Conservation (phyloP, 2,113 vertebrate genomes). For the Carassius gibelio region DNA sequence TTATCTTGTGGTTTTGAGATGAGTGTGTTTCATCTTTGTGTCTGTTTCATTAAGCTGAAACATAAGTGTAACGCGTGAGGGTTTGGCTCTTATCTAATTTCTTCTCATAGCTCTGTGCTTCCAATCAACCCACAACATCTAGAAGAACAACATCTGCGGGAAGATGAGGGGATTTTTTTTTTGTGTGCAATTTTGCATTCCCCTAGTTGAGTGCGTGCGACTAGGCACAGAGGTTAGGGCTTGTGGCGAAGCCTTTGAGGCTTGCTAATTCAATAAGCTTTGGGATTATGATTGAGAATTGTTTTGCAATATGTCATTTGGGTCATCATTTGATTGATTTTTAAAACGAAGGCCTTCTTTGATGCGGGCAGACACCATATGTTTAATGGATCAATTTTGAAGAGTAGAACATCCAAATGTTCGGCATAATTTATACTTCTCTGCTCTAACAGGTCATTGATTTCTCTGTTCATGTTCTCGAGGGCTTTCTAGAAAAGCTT, state of each 20-base stretch:
- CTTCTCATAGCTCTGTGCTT: conserved; percentile 36
- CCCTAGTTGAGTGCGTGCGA: not conserved
- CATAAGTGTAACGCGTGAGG: not conserved
- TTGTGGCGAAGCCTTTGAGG: not conserved
- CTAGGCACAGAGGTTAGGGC: not conserved
- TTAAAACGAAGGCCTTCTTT: conserved; percentile 72
- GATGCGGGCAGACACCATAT: conserved; percentile 69
- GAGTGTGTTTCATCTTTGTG: conserved; percentile 34
- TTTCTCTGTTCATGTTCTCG: conserved; percentile 51
- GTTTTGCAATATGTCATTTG: conserved; percentile 63
- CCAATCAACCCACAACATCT: not conserved
- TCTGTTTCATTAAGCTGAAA: conserved; percentile 38
- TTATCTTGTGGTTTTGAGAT: conserved; percentile 34
- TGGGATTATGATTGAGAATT: conserved; percentile 48
- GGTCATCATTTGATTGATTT: conserved; percentile 70
- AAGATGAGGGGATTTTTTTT: not conserved
- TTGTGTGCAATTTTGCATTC: not conserved
- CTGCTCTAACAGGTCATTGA: conserved; percentile 55
- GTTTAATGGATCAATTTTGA: conserved; percentile 70
- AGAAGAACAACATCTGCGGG: not conserved
- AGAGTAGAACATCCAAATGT: conserved; percentile 67
- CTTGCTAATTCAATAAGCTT: conserved; percentile 46
- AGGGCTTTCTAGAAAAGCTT: conserved; percentile 23
- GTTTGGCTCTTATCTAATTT: conserved; percentile 47
- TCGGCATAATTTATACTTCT: conserved; percentile 70